Percentiles rank a stretch among this genome's conserved stretches.
Conservation (phyloP, 2,888 invertebrate species). For the Bellardia pandia region DNA sequence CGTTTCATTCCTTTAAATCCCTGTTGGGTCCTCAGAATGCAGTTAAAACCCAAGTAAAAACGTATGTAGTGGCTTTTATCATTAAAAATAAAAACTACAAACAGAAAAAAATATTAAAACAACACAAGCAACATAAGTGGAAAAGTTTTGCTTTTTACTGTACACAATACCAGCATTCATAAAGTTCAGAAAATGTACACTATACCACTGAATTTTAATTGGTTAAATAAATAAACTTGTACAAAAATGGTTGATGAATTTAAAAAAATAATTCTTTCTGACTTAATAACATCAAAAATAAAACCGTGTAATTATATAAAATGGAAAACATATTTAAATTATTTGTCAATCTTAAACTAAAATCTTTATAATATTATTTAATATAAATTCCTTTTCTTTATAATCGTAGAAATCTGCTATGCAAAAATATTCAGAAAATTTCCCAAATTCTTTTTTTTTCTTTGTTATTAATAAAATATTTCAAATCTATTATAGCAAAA, state of each 20-base stretch:
- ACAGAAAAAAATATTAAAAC: background rate
- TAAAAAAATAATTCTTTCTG: conserved; percentile 3
- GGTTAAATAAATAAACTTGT: conserved; percentile 17
- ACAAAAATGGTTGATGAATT: conserved; percentile 5
- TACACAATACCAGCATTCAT: background rate
- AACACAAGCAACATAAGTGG: conserved; percentile 37
- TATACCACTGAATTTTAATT: conserved; percentile 31
- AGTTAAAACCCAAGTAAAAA: conserved; percentile 1
- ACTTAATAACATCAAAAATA: background rate
- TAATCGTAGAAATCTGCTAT: background rate
- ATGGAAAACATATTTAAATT: background rate
- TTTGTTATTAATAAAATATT: background rate
- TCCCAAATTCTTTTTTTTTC: background rate
- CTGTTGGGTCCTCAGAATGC: background rate
- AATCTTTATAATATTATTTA: too few species aligned
- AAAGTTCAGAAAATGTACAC: background rate
- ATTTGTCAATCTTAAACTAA: background rate
- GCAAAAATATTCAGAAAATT: conserved; percentile 4
- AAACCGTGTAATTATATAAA: background rate
- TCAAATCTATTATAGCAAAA: background rate
- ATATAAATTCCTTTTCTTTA: background rate
- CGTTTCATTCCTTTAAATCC: background rate
- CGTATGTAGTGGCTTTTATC: conserved; percentile 10
- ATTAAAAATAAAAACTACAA: conserved; percentile 16
- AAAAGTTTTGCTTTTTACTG: conserved; percentile 29